A percentile compares a stretch with the other conserved stretches of the same genome.
Evolutionary conservation across 1,140 invertebrate genomes (phyloP).

Genomic region (Micrasema minimum): DNA sequence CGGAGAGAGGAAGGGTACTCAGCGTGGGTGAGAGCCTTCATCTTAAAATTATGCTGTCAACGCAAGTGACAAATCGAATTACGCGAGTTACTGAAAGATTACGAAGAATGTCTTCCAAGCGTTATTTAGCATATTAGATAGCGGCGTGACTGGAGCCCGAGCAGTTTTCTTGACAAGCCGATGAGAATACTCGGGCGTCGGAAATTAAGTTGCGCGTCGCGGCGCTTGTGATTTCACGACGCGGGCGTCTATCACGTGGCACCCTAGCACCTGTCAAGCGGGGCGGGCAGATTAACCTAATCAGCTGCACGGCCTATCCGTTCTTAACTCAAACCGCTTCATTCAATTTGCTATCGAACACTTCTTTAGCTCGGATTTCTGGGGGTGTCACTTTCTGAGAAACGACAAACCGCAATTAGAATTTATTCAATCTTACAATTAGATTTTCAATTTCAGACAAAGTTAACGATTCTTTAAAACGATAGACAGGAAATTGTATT

Average conservation of each 20-base stretch:
- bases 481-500: too few relatives aligned
- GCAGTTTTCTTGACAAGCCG: constrained; percentile 51
- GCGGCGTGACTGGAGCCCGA: constrained; percentile 50
- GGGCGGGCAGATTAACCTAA: constrained; percentile 32
- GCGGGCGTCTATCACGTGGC: constrained; percentile 25
- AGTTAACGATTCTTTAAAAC: too few relatives aligned
- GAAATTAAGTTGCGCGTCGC: constrained; percentile 30
- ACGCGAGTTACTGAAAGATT: constrained; percentile 54
- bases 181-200: constrained; percentile 23
- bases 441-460: too few relatives aligned
- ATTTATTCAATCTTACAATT: not conserved
- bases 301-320: constrained; percentile 23
- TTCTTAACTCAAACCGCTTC: constrained; percentile 5
- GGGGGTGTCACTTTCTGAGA: not conserved
- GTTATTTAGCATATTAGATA: constrained; percentile 54
- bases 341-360: constrained; percentile 22
- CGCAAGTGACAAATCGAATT: constrained; percentile 55
- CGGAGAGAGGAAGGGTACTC: not conserved
- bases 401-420: not conserved
- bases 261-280: constrained; percentile 21
- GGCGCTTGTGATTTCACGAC: constrained; percentile 16
- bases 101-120: constrained; percentile 53
- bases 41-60: constrained; percentile 55
- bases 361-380: constrained; percentile 7
- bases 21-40: constrained; percentile 38